Conservation (phyloP, 2,888 invertebrate species). For the Ypsolopha scabrella region DNA sequence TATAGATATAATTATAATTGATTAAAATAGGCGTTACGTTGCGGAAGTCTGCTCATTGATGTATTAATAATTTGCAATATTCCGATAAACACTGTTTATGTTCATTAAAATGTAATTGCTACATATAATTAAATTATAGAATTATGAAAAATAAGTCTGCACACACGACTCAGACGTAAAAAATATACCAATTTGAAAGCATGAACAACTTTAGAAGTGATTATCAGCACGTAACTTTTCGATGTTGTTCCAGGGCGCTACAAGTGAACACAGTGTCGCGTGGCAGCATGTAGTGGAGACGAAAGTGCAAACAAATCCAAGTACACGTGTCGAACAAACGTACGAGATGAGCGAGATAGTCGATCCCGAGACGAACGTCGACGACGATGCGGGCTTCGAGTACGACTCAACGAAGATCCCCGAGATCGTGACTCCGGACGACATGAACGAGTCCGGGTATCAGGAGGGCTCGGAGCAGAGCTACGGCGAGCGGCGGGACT, state of each 20-base stretch:
- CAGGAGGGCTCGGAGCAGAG: slow-evolving; percentile 60
- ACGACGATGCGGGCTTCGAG: slow-evolving; percentile 19
- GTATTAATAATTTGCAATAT: too few species aligned
- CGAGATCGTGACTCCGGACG: slow-evolving; percentile 57
- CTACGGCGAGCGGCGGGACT: slow-evolving; percentile 54
- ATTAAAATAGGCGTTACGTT: too few species aligned
- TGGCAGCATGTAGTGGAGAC: slow-evolving; percentile 56
- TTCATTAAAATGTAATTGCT: too few species aligned
- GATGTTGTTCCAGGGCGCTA: slow-evolving; percentile 53
- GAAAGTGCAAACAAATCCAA: not conserved
- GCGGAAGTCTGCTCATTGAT: too few species aligned
- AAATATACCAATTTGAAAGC: too few species aligned
- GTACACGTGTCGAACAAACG: slow-evolving; percentile 1
- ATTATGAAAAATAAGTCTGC: too few species aligned
- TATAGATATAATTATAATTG: too few species aligned
- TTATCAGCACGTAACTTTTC: too few species aligned
- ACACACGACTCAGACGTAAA: too few species aligned
- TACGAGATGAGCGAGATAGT: slow-evolving; percentile 40
- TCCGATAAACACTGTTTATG: too few species aligned
- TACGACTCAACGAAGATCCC: slow-evolving; percentile 33
- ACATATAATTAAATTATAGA: too few species aligned
- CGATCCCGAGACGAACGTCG: slow-evolving; percentile 33
- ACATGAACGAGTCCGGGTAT: slow-evolving; percentile 61
- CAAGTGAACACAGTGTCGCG: slow-evolving; percentile 32
- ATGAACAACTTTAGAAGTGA: too few species aligned